These are phyloP conservation scores for Prietella phreatophila DNA, from an alignment of 2,113 vertebrate species.

Conservation along the genomic window DNA sequence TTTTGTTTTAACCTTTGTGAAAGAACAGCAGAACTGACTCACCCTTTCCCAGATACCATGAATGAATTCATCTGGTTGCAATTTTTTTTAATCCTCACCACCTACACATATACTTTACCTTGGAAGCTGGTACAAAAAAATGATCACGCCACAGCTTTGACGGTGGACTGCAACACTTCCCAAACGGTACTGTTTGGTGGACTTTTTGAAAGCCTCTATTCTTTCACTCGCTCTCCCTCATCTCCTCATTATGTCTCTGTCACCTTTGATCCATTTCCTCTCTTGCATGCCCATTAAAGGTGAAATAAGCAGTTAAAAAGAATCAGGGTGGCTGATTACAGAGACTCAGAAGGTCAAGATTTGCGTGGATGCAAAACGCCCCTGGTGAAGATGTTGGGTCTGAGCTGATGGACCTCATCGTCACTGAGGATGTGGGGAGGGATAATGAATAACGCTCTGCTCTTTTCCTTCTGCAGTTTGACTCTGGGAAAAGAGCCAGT, in stretches of 20 bases:
- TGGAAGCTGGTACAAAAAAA: constrained; percentile 28
- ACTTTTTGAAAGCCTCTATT: constrained; percentile 32
- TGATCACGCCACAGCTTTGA: constrained; percentile 14
- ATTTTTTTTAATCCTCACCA: constrained; percentile 36
- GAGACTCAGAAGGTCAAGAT: constrained; percentile 39
- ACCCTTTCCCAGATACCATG: constrained; percentile 49
- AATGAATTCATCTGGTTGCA: constrained; percentile 49
- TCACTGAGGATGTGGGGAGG: constrained; percentile 27
- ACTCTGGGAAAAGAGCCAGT: constrained; percentile 35
- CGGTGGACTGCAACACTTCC: not conserved
- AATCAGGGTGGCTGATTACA: constrained; percentile 51
- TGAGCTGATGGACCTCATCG: constrained; percentile 32
- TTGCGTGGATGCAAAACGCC: constrained; percentile 53
- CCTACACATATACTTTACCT: constrained; percentile 38
- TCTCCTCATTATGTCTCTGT: constrained; percentile 27
- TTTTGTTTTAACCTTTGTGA: constrained; percentile 39
- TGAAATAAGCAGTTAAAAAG: constrained; percentile 46
- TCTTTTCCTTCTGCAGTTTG: constrained; percentile 25
- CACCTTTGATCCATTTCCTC: constrained; percentile 44
- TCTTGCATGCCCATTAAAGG: constrained; percentile 43
- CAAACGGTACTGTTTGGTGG: constrained; percentile 6
- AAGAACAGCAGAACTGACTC: constrained; percentile 41
- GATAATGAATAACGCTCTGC: constrained; percentile 24
- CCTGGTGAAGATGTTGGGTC: constrained; percentile 53
- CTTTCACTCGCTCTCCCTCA: constrained; percentile 8